Base-by-base conservation (phyloP, 2,888 invertebrate species). In the Clistopyga incitator region DNA sequence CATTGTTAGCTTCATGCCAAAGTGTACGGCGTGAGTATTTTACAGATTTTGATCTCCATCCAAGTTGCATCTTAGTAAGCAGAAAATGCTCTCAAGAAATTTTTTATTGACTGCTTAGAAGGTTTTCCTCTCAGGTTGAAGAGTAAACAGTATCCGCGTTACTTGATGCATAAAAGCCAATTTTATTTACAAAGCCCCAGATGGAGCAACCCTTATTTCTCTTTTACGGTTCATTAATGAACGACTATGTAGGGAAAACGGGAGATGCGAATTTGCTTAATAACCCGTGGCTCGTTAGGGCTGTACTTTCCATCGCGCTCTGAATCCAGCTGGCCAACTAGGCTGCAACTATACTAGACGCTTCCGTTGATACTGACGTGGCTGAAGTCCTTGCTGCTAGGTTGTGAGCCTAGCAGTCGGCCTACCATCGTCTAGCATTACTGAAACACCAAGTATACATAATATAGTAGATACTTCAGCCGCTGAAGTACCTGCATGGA, bases 261-360 rank as follows among this genome's bases (percentile, higher is more conserved):
- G 67, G 20, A 68, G 54, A 71, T 82, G 61, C 56, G 47, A 75
- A 82, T 82, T 75, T 59, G 47, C 38, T 38, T 47, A 68, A 75
- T 65, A 75, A 78, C 38, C 70, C 70, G 47, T 64, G 64, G 54
- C 50, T 78, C 75, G 75, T 75, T 56, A 59, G 23, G 68, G 54
- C n/a, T 25, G 42, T 20, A 20, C 64, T 67, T 76, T 67, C 67
- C 45, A 52, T 42, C 38, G 2, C 20, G 25, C 20, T 59, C 45
- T 42, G 3, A 64, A 64, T 64, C 18, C 64, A 64, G 42, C 38
- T 38, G 38, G 34, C 6, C 64, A 42, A 64, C 18, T 11, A n/a
- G 34, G 13, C 61, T 34, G 29, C 61, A 34, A 6, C 18, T 61
- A 34, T 11, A 25, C 6, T 15, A 54, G 54, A 23, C 25, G 56